These are phyloP conservation scores for Volucella inflata DNA, from an alignment of 2,888 invertebrate genomes.

Conservation along the genomic window DNA sequence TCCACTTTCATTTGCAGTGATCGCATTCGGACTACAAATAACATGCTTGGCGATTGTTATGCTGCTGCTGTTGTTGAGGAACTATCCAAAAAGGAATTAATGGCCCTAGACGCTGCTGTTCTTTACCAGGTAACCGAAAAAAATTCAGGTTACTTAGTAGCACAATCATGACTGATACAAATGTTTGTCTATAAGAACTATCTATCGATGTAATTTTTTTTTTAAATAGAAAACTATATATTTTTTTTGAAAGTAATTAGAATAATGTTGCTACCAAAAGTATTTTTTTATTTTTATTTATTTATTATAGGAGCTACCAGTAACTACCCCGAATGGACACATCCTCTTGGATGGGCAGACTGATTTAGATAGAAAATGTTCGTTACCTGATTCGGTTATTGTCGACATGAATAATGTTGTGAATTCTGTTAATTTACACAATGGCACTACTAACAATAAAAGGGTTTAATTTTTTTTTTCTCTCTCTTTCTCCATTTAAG, in stretches of 20 bases:
- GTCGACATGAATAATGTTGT: conserved; percentile 85
- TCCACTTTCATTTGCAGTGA: conserved; percentile 86
- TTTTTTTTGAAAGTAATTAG: background rate
- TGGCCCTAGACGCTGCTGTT: conserved; percentile 89
- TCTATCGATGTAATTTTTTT: background rate
- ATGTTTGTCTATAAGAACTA: background rate
- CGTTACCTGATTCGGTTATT: conserved; percentile 86
- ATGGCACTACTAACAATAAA: conserved; percentile 74
- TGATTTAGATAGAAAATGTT: conserved; percentile 84
- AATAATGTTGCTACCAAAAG: conserved; percentile 63
- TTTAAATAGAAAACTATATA: background rate
- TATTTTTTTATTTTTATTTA: conserved; percentile 22
- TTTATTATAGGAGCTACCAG: conserved; percentile 83
- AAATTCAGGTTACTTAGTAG: conserved; percentile 19
- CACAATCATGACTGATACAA: background rate
- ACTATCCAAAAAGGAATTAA: conserved; percentile 91
- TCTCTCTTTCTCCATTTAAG: conserved; percentile 2
- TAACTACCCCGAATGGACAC: conserved; percentile 84
- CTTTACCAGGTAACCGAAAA: conserved; percentile 84
- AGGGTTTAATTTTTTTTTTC: conserved; percentile 48
- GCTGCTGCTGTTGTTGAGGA: conserved; percentile 93
- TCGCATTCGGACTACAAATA: conserved; percentile 93
- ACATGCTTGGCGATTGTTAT: conserved; percentile 94
- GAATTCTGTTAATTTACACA: conserved; percentile 73
- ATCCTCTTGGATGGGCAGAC: conserved; percentile 84